Percentiles rank a stretch among this genome's conserved stretches.
These are phyloP conservation scores for Avahi laniger DNA, from an alignment of 2,797 vertebrate genomes.

Conservation along the genomic window DNA sequence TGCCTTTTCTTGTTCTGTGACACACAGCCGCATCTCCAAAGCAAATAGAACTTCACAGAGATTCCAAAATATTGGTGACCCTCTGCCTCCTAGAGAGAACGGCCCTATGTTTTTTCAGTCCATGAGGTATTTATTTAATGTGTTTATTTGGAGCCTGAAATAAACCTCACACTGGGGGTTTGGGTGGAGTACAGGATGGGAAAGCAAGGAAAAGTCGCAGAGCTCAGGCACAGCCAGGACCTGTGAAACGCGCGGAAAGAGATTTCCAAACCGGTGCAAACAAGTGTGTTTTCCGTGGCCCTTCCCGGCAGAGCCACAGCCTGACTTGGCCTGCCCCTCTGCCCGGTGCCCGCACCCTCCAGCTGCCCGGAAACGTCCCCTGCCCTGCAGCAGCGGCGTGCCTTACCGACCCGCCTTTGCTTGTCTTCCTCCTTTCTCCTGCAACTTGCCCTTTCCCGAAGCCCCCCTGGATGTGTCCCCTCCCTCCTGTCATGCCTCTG, in stretches of 20 bases:
- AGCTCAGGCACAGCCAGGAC: background rate
- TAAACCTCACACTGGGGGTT: background rate
- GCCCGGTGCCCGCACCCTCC: background rate
- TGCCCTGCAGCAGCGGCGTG: background rate
- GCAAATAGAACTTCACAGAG: background rate
- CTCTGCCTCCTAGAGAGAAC: background rate
- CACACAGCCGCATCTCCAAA: background rate
- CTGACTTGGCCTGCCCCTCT: background rate
- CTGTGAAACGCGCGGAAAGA: background rate
- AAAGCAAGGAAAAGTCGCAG: background rate
- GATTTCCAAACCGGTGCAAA: background rate
- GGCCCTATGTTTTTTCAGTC: background rate
- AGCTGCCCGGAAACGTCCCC: background rate
- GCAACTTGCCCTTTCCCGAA: background rate
- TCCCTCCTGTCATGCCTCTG: too few species aligned
- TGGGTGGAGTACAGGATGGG: background rate
- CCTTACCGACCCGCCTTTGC: background rate
- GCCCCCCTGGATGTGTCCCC: background rate
- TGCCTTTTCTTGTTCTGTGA: background rate
- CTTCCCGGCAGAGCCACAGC: background rate
- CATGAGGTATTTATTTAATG: background rate
- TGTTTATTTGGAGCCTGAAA: conserved; percentile 6
- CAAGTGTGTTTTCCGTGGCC: background rate
- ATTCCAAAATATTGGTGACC: background rate
- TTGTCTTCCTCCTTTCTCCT: background rate